Percentiles rank a stretch among this genome's conserved stretches.
phyloP scores from a whole-genome alignment of 2,113 vertebrate genomes.

The Chloropsis cyanopogon region DNA sequence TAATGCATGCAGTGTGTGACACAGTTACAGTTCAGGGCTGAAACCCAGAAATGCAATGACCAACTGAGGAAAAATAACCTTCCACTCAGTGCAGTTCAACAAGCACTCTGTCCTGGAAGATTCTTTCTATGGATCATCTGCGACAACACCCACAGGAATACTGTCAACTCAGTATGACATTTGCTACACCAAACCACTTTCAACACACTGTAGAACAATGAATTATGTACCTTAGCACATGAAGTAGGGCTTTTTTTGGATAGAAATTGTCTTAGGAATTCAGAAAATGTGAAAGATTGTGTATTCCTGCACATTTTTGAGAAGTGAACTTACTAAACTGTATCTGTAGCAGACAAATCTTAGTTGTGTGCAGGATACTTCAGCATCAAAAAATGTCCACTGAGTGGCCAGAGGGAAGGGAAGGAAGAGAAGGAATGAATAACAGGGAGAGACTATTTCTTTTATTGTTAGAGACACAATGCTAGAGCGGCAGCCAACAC shows the following conservation, averaged over 20 bases:
- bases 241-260: neutral
- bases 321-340: neutral
- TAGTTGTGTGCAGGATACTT: neutral
- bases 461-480: neutral
- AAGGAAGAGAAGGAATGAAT: neutral
- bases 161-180: neutral
- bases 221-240: neutral
- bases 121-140: neutral
- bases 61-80: constrained; percentile 1
- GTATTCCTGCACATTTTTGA: neutral
- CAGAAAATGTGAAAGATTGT: neutral
- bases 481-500: neutral
- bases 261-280: neutral
- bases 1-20: neutral
- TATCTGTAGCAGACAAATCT: neutral
- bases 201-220: neutral
- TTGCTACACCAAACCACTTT: neutral
- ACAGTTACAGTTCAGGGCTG: neutral
- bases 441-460: neutral
- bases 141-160: neutral
- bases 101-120: neutral
- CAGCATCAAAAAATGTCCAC: neutral
- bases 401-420: neutral
- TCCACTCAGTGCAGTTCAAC: neutral
- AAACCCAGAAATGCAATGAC: neutral